phyloP scores from a whole-genome alignment of 2,888 invertebrate species.

The Andrena trimmerana region DNA sequence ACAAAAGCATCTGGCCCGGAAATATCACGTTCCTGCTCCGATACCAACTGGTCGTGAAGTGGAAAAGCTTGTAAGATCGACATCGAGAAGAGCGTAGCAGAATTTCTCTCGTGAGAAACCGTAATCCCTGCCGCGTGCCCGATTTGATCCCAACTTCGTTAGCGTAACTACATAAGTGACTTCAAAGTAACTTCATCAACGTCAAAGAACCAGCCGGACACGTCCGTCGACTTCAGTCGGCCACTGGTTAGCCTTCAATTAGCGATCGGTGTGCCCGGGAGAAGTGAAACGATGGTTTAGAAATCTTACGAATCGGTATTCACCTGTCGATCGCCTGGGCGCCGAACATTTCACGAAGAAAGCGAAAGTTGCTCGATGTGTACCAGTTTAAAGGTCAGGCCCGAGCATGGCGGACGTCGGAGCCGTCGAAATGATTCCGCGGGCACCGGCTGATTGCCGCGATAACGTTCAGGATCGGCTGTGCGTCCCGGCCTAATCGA shows the following conservation, averaged over 20 bases:
- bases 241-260: background rate
- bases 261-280: background rate
- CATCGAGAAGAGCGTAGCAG: background rate
- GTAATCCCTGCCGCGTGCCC: background rate
- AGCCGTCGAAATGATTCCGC: background rate
- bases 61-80: background rate
- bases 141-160: background rate
- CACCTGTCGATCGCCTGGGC: background rate
- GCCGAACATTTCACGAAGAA: background rate
- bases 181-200: background rate
- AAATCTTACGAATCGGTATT: background rate
- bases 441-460: background rate
- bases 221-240: background rate
- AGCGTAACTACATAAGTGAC: background rate
- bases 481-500: background rate
- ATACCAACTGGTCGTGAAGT: too few species aligned
- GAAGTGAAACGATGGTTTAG: background rate
- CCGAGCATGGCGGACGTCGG: background rate
- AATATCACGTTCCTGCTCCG: too few species aligned
- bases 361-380: conserved; percentile 5
- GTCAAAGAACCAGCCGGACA: background rate
- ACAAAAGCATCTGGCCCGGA: too few species aligned
- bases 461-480: background rate
- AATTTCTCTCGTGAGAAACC: conserved; percentile 3
- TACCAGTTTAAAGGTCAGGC: conserved; percentile 18